Evolutionary conservation across 2,113 vertebrate genomes (phyloP).

Genomic region (Tenebrosternarchus preto): DNA sequence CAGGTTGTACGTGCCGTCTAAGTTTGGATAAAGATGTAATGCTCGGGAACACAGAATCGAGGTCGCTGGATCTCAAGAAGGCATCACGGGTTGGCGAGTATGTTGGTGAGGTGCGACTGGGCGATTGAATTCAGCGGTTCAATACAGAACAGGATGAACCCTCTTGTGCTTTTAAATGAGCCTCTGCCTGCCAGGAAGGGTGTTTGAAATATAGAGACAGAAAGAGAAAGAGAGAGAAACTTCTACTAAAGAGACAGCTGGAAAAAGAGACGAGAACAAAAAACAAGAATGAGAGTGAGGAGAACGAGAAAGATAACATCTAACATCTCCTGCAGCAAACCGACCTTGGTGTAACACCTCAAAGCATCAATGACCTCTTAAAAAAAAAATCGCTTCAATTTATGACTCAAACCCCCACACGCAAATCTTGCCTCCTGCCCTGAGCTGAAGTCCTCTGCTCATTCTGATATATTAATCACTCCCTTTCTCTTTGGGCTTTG

Average conservation of each 20-base stretch:
- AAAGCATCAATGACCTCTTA: too few species aligned
- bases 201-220: background rate
- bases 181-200: background rate
- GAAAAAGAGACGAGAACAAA: too few species aligned
- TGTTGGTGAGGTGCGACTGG: background rate
- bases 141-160: background rate
- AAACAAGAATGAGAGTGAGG: too few species aligned
- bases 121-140: background rate
- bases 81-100: background rate
- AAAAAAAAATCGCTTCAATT: constrained; percentile 13
- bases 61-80: too few species aligned
- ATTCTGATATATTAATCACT: constrained; percentile 60
- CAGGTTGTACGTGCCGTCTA: too few species aligned
- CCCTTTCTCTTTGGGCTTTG: constrained; percentile 44
- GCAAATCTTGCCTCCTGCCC: background rate
- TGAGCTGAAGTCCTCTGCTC: constrained; percentile 57
- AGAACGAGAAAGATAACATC: too few species aligned
- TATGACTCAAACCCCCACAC: background rate
- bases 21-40: too few species aligned
- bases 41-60: too few species aligned
- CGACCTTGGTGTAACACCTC: too few species aligned
- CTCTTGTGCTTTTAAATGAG: constrained; percentile 11
- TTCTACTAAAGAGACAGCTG: too few species aligned
- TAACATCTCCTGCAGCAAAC: too few species aligned
- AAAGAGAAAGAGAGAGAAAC: too few species aligned